Evolutionary conservation across 2,113 vertebrate genomes (phyloP).

Genomic region (Mus musculus): DNA sequence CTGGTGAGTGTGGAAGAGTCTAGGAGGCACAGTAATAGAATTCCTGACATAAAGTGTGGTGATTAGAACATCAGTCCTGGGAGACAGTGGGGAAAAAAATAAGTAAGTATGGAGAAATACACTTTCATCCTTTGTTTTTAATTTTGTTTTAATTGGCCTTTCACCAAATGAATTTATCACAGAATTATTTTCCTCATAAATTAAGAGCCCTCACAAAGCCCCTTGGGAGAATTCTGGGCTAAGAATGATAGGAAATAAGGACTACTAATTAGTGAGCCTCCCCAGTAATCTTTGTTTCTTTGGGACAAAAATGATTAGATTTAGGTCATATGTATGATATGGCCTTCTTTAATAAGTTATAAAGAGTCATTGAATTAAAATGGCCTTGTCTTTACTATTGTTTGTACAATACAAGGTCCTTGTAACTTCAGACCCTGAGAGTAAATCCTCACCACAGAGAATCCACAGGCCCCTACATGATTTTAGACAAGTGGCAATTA

Average conservation of each 20-base stretch:
- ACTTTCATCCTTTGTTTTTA: slow-evolving; percentile 61
- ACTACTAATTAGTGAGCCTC: slow-evolving; percentile 64
- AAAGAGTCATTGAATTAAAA: slow-evolving; percentile 52
- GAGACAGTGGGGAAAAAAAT: slow-evolving; percentile 25
- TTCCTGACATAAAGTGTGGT: slow-evolving; percentile 23
- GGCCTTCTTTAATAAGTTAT: slow-evolving; percentile 52
- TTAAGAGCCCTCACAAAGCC: slow-evolving; percentile 55
- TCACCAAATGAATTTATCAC: slow-evolving; percentile 63
- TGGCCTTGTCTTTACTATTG: slow-evolving; percentile 42
- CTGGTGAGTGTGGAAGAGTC: neutral
- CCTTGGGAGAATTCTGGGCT: slow-evolving; percentile 60
- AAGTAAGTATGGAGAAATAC: slow-evolving; percentile 64
- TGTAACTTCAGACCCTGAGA: slow-evolving; percentile 5
- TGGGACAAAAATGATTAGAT: slow-evolving; percentile 66
- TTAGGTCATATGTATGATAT: slow-evolving; percentile 63
- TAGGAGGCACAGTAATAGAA: slow-evolving; percentile 23
- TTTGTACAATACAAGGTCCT: neutral
- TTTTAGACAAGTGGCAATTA: slow-evolving; percentile 5
- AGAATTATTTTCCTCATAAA: slow-evolving; percentile 69
- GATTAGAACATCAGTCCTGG: slow-evolving; percentile 24
- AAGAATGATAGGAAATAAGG: slow-evolving; percentile 64
- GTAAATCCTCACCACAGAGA: neutral
- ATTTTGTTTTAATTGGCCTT: slow-evolving; percentile 72
- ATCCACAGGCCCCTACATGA: neutral
- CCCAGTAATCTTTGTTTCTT: slow-evolving; percentile 61